A percentile compares a stretch with the other conserved stretches of the same genome.
Evolutionary conservation across 2,797 vertebrate species (phyloP).

Genomic region (Cynopterus sphinx): DNA sequence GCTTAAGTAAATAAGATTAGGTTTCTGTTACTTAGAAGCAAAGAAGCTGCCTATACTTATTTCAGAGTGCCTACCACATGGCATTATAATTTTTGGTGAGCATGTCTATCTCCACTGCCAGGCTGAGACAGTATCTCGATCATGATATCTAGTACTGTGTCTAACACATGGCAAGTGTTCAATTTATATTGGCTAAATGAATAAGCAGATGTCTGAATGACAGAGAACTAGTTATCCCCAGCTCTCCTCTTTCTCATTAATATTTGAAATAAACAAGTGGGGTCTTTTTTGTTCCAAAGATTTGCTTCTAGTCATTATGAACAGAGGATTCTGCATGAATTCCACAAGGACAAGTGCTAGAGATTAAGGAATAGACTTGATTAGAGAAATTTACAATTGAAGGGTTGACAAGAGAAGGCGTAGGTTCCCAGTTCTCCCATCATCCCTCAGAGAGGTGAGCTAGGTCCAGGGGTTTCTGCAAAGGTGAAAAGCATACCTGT

Average conservation of each 20-base stretch:
- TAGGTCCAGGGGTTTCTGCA: neutral
- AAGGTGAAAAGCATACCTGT: neutral
- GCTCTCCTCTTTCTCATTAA: constrained; percentile 12
- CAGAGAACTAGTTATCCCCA: neutral
- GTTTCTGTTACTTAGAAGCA: neutral
- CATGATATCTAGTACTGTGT: neutral
- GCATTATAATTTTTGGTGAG: neutral
- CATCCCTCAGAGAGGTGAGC: neutral
- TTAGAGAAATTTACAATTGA: neutral
- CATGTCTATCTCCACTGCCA: neutral
- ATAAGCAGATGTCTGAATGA: neutral
- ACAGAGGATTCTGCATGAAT: neutral
- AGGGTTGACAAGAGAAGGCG: neutral
- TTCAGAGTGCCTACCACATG: neutral
- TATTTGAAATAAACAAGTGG: neutral
- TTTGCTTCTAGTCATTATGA: constrained; percentile 11
- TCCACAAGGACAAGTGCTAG: neutral
- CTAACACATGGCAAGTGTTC: neutral
- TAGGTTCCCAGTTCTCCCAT: neutral
- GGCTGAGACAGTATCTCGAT: neutral
- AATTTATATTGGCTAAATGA: neutral
- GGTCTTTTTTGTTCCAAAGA: neutral
- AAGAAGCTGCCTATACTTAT: neutral
- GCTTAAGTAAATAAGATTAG: neutral
- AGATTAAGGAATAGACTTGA: neutral